Evolutionary conservation across 2,888 invertebrate species (phyloP).

Genomic region (Heteromurus nitidus): DNA sequence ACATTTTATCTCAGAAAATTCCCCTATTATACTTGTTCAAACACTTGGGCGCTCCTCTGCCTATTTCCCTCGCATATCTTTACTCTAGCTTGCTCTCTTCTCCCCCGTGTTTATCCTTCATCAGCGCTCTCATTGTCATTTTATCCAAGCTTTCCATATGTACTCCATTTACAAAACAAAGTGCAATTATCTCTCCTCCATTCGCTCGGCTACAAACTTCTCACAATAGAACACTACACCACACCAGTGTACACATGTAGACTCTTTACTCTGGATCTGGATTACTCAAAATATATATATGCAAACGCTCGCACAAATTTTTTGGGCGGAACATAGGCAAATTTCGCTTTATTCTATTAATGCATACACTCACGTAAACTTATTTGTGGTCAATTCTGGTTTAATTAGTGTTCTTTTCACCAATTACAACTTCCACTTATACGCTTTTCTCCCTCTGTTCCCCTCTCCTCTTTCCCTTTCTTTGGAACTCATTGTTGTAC

Average conservation of each 20-base stretch:
- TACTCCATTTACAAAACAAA: constrained; percentile 30
- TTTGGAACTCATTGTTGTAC: no score
- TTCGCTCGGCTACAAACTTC: no score
- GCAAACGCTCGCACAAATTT: background rate
- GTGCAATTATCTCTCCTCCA: constrained; percentile 15
- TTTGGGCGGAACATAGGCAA: background rate
- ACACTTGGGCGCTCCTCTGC: constrained; percentile 19
- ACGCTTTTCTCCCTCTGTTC: constrained; percentile 12
- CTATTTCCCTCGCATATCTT: background rate
- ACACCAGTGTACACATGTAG: no score
- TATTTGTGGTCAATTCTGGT: constrained; percentile 57
- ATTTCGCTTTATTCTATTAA: constrained; percentile 15
- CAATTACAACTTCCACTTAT: constrained; percentile 47
- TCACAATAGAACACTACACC: no score
- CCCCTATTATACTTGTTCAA: constrained; percentile 39
- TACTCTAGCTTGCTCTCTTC: background rate
- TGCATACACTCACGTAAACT: constrained; percentile 5
- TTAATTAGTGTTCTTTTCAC: constrained; percentile 60
- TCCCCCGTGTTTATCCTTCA: constrained; percentile 23
- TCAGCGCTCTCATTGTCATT: constrained; percentile 40
- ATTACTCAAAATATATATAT: no score
- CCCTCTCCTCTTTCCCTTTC: constrained; percentile 2
- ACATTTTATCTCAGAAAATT: constrained; percentile 48
- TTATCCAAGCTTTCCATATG: constrained; percentile 16
- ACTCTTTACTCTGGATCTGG: no score